Base-by-base conservation (phyloP, 2,113 vertebrate genomes). In the Syngnathus scovelli region DNA sequence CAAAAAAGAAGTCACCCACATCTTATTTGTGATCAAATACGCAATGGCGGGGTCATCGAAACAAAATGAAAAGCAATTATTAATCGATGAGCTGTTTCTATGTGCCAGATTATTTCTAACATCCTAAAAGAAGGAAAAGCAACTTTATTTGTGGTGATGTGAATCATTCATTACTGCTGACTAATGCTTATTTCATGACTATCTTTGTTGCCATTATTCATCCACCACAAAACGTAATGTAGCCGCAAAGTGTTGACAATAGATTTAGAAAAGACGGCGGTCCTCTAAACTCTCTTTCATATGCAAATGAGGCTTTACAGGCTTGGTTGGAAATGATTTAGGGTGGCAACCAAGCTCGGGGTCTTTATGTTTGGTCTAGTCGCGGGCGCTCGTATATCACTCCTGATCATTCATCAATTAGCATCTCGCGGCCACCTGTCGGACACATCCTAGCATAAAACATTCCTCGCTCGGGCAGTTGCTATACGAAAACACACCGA, bases 311-410 rank as follows among this genome's bases (percentile, higher is more conserved):
- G 60, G 79, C 82, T 91, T 90, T 86, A 82, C 86, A 86, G 87
- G 86, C 86, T 6, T 90, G 89, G 88, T 89, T 88, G 89, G 90
- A 91, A 89, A 91, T 90, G 89, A 92, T 90, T 90, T 90, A 91
- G 89, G 84, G 82, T 37, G 85, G 87, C 86, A 87, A 76, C 69
- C 70, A 66, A 72, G 83, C 80, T 85, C 82, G 58, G 74, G 67
- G 75, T 75, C 82, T 89, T 88, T 87, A 83, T 86, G 81, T 82
- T 78, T 48, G 79, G 78, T 76, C 72, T 78, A 74, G 72, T 81
- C 71, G 65, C 52, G 66, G 76, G 81, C 78, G 79, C 74, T 90
- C 90, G 81, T 92, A 90, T 81, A 90, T 90, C 90, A 90, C 83
- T 33, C 70, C 68, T 81, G 78, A 86, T 89, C 89, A 88, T 90